phyloP scores from a whole-genome alignment of 2,113 vertebrate species.

The Alectura lathami region DNA sequence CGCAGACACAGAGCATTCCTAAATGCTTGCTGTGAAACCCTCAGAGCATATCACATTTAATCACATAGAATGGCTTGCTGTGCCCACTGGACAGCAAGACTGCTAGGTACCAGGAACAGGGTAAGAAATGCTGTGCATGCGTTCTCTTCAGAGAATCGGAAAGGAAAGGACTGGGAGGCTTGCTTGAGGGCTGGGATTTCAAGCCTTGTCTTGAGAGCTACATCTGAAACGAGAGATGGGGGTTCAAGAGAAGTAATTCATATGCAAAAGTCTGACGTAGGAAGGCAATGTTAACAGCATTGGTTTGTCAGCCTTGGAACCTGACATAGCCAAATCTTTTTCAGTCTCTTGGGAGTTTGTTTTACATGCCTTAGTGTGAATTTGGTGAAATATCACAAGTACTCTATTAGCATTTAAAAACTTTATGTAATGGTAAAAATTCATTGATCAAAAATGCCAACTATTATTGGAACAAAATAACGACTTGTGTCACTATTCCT shows the following conservation, averaged over 20 bases:
- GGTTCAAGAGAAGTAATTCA: background rate
- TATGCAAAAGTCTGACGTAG: background rate
- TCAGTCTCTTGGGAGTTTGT: background rate
- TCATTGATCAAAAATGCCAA: background rate
- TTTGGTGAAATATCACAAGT: background rate
- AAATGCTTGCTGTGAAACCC: conserved; percentile 12
- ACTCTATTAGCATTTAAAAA: background rate
- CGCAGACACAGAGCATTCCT: background rate
- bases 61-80: background rate
- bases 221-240: background rate
- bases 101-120: background rate
- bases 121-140: background rate
- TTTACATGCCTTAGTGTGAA: background rate
- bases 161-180: background rate
- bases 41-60: background rate
- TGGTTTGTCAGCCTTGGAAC: background rate
- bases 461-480: background rate
- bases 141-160: background rate
- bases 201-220: background rate
- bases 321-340: background rate
- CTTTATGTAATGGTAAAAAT: background rate
- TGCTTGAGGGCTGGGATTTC: background rate
- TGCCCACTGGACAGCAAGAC: background rate
- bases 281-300: background rate
- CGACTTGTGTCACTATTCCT: background rate